phyloP scores from a whole-genome alignment of 2,797 vertebrate genomes.

The Microctenopoma steveboyesi region DNA sequence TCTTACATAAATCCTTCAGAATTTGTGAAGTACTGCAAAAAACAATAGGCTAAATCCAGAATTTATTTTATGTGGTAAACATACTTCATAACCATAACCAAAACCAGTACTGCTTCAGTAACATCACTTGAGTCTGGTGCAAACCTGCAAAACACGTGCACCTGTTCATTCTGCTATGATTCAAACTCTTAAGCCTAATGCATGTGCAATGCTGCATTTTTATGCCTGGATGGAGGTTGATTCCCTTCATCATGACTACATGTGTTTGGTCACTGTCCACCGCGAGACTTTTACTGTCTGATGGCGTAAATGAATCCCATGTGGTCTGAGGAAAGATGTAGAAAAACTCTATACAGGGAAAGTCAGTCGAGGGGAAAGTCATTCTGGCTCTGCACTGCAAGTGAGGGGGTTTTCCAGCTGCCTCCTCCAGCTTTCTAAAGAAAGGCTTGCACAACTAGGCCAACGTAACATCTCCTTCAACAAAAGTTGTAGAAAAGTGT shows the following conservation, averaged over 20 bases:
- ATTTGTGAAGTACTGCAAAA: constrained; percentile 43
- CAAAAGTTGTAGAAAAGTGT: constrained; percentile 76
- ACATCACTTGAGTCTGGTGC: constrained; percentile 38
- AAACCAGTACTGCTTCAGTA: constrained; percentile 45
- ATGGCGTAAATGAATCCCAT: constrained; percentile 82
- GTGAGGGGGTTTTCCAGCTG: constrained; percentile 79
- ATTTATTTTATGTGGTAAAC: constrained; percentile 4
- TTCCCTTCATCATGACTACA: constrained; percentile 73
- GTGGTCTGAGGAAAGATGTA: constrained; percentile 78
- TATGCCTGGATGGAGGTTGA: constrained; percentile 62
- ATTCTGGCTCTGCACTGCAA: constrained; percentile 71
- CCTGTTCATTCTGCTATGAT: constrained; percentile 49
- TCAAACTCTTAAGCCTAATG: constrained; percentile 25
- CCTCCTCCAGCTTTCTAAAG: constrained; percentile 68
- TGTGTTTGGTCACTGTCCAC: constrained; percentile 80
- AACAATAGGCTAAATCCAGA: constrained; percentile 24
- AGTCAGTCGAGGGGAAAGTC: constrained; percentile 78
- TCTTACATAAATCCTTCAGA: constrained; percentile 55
- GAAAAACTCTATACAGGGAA: constrained; percentile 78
- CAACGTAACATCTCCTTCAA: constrained; percentile 57
- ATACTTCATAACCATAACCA: neutral
- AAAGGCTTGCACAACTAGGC: constrained; percentile 66
- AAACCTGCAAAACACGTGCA: constrained; percentile 46
- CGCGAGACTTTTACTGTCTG: constrained; percentile 79
- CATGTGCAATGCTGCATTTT: constrained; percentile 56